phyloP scores from a whole-genome alignment of 2,797 vertebrate species.

The Selene dorsalis region DNA sequence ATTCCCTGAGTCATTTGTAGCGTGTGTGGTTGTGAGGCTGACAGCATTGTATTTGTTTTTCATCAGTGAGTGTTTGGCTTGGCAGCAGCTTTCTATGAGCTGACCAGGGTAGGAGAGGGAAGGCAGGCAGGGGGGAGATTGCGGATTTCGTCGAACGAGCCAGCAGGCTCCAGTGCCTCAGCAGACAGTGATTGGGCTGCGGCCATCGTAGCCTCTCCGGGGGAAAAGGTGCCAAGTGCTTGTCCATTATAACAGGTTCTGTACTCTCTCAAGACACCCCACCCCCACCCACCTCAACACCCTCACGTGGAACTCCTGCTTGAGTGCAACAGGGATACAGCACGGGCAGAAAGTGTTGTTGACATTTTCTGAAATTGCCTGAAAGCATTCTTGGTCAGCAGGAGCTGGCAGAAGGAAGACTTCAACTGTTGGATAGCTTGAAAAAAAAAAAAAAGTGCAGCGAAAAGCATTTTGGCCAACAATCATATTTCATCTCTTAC shows the following conservation, averaged over 20 bases:
- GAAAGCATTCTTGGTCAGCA: slow-evolving; percentile 60
- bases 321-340: slow-evolving; percentile 55
- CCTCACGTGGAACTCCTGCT: slow-evolving; percentile 26
- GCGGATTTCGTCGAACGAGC: slow-evolving; percentile 39
- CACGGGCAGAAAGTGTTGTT: slow-evolving; percentile 59
- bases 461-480: not conserved
- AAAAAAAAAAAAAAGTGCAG: slow-evolving; percentile 17
- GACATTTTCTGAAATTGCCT: slow-evolving; percentile 77
- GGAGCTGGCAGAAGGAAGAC: slow-evolving; percentile 41
- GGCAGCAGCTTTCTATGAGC: slow-evolving; percentile 48
- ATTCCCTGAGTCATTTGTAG: slow-evolving; percentile 54
- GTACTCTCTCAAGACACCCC: slow-evolving; percentile 51
- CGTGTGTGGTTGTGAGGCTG: slow-evolving; percentile 51
- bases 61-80: slow-evolving; percentile 73
- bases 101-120: slow-evolving; percentile 32
- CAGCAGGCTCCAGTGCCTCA: slow-evolving; percentile 44
- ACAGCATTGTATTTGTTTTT: slow-evolving; percentile 70
- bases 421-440: slow-evolving; percentile 11
- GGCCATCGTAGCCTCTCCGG: slow-evolving; percentile 50
- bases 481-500: not conserved
- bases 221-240: slow-evolving; percentile 71
- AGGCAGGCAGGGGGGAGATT: slow-evolving; percentile 21
- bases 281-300: not conserved
- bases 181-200: slow-evolving; percentile 60
- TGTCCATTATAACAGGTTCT: slow-evolving; percentile 69